phyloP scores from a whole-genome alignment of 2,888 invertebrate genomes.

The Agrotis puta region DNA sequence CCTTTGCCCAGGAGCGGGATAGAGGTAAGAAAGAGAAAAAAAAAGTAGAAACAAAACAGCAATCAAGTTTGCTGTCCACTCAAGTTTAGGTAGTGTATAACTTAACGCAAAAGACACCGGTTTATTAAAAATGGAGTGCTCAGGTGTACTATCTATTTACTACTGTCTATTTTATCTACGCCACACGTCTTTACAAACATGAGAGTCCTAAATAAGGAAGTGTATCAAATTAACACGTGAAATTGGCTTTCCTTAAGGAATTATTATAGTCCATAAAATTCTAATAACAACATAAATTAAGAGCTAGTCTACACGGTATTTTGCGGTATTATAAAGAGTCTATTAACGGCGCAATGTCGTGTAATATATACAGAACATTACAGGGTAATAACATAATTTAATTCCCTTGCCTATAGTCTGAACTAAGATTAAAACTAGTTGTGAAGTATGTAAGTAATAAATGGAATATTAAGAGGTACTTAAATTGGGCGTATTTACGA shows the following conservation, averaged over 20 bases:
- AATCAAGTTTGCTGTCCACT: too few species aligned
- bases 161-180: not conserved
- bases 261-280: slow-evolving; percentile 39
- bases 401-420: slow-evolving; percentile 32
- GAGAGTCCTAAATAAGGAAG: slow-evolving; percentile 28
- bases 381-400: slow-evolving; percentile 44
- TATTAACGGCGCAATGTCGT: slow-evolving; percentile 61
- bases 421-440: slow-evolving; percentile 26
- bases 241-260: slow-evolving; percentile 23
- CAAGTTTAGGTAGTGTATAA: not conserved
- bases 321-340: slow-evolving; percentile 64
- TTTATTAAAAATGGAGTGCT: not conserved
- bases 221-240: slow-evolving; percentile 33
- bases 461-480: slow-evolving; percentile 21
- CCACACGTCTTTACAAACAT: not conserved
- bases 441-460: slow-evolving; percentile 11
- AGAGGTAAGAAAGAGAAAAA: too few species aligned
- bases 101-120: not conserved
- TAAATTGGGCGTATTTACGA: not conserved
- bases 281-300: slow-evolving; percentile 46
- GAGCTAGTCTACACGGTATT: slow-evolving; percentile 38
- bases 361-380: slow-evolving; percentile 49
- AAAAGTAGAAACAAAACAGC: too few species aligned
- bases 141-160: not conserved
- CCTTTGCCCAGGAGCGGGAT: too few species aligned